A percentile compares a stretch with the other conserved stretches of the same genome.
phyloP scores from a whole-genome alignment of 2,888 invertebrate species.

The Drosophila pseudotakahashii region DNA sequence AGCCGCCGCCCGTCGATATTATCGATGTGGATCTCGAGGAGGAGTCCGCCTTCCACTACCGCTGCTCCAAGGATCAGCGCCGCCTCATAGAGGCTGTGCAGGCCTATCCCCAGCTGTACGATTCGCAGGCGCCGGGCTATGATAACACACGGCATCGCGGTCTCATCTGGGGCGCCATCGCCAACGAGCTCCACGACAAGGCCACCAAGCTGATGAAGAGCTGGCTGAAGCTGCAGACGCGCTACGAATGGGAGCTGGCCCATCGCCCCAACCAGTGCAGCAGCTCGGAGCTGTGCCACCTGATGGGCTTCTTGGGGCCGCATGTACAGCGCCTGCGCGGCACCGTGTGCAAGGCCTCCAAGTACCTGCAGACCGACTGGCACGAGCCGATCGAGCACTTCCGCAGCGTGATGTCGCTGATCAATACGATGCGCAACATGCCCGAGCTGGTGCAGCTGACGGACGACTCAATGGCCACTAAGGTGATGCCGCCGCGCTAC shows the following conservation, averaged over 20 bases:
- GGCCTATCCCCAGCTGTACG: conserved; percentile 75
- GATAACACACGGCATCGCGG: conserved; percentile 70
- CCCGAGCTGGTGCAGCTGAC: conserved; percentile 52
- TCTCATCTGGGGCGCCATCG: conserved; percentile 76
- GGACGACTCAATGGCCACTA: conserved; percentile 22
- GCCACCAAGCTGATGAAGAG: conserved; percentile 80
- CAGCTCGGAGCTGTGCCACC: conserved; percentile 42
- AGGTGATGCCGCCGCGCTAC: conserved; percentile 40
- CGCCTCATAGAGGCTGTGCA: conserved; percentile 63
- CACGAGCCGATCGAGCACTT: conserved; percentile 75
- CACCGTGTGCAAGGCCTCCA: conserved; percentile 71
- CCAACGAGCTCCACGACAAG: conserved; percentile 74
- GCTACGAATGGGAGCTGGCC: conserved; percentile 77
- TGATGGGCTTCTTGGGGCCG: conserved; percentile 59
- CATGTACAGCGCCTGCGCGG: conserved; percentile 41
- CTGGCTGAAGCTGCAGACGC: conserved; percentile 75
- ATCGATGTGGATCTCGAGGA: conserved; percentile 66
- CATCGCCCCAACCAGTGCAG: neutral
- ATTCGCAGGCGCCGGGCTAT: conserved; percentile 46
- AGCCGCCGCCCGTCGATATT: conserved; percentile 50
- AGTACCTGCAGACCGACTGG: conserved; percentile 63
- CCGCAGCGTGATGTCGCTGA: conserved; percentile 60
- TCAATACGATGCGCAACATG: conserved; percentile 55
- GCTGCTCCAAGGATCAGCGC: conserved; percentile 13
- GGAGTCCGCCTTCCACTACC: conserved; percentile 10